phyloP scores from a whole-genome alignment of 2,797 vertebrate species.

The Neosilurus mollespiculum region DNA sequence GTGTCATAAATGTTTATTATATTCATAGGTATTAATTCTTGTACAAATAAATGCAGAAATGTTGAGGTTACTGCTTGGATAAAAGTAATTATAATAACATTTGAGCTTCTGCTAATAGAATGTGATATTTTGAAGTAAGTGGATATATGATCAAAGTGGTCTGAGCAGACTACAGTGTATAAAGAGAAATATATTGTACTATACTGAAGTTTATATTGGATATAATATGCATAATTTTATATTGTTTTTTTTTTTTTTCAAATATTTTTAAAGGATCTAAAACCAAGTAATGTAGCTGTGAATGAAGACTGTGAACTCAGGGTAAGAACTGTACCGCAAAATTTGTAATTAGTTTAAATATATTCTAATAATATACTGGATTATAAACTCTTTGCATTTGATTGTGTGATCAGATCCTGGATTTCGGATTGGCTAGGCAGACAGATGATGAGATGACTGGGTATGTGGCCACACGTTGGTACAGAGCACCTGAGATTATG shows the following conservation, averaged over 20 bases:
- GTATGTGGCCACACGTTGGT: constrained; percentile 97
- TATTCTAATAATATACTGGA: neutral
- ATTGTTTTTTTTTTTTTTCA: neutral
- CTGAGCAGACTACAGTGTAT: neutral
- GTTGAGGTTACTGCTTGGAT: neutral
- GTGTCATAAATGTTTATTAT: neutral
- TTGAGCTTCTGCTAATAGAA: neutral
- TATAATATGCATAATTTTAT: neutral
- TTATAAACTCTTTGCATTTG: neutral
- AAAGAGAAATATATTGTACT: neutral
- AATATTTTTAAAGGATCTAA: constrained; percentile 82
- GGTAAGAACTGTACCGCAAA: constrained; percentile 71
- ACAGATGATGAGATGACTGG: constrained; percentile 98
- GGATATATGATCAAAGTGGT: neutral
- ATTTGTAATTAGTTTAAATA: neutral
- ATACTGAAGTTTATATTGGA: neutral
- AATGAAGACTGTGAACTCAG: constrained; percentile 97
- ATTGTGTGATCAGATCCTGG: constrained; percentile 82
- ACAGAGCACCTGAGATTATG: constrained; percentile 97
- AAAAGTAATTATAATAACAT: neutral
- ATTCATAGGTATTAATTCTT: neutral
- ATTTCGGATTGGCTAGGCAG: constrained; percentile 95
- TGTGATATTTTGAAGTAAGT: neutral
- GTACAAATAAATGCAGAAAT: neutral
- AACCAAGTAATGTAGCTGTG: constrained; percentile 96